Evolutionary conservation across 2,113 vertebrate genomes (phyloP).

Genomic region (Glaucomys volans): DNA sequence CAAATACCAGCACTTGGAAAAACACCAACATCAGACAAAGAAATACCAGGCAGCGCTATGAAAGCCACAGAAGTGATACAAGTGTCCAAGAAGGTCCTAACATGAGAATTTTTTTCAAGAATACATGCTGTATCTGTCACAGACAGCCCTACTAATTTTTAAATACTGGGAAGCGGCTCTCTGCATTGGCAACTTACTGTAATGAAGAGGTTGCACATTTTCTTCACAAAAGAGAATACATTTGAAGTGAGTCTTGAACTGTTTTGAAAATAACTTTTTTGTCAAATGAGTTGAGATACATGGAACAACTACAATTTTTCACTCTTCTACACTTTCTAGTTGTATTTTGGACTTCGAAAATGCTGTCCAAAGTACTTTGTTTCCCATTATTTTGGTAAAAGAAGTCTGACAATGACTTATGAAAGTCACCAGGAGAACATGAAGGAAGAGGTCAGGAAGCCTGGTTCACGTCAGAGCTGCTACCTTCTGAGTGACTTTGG

Average conservation of each 20-base stretch:
- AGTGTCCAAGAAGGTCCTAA: neutral
- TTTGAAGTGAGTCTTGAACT: neutral
- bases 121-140: neutral
- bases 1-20: constrained; percentile 64
- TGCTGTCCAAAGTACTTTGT: neutral
- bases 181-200: neutral
- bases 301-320: neutral
- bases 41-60: neutral
- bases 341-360: neutral
- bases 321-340: neutral
- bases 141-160: neutral
- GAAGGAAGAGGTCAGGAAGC: neutral
- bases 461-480: neutral
- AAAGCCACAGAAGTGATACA: neutral
- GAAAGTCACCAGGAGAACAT: neutral
- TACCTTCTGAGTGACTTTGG: neutral
- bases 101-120: neutral
- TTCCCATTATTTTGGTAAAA: neutral
- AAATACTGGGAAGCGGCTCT: neutral
- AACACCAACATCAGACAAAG: constrained; percentile 17
- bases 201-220: constrained; percentile 4
- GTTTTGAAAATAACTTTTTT: constrained; percentile 47
- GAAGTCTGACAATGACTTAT: neutral
- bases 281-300: neutral
- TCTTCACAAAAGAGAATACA: neutral